Conservation (phyloP, 2,888 invertebrate genomes). For the Polydrusus tereticollis region DNA sequence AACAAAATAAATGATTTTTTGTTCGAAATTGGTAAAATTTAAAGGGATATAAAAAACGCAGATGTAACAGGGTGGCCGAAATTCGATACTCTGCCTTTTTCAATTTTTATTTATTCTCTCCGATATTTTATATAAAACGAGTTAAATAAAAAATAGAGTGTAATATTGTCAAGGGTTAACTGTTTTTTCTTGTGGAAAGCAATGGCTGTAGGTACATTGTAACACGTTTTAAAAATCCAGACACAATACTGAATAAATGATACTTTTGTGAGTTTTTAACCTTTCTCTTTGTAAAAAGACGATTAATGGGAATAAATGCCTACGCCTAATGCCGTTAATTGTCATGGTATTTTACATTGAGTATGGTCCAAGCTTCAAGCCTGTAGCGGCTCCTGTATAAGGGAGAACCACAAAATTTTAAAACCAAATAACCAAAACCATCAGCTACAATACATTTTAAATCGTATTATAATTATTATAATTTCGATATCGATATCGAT, state of each 20-base stretch:
- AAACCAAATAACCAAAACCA: too few species aligned
- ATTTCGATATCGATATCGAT: too few species aligned
- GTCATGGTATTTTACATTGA: too few species aligned
- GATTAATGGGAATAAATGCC: background rate
- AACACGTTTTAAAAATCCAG: background rate
- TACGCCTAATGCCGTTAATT: too few species aligned
- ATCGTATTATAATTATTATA: too few species aligned
- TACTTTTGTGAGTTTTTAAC: background rate
- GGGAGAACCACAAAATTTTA: too few species aligned
- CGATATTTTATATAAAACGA: background rate
- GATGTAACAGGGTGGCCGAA: slow-evolving; percentile 25
- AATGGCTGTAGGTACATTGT: background rate
- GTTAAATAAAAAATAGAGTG: background rate
- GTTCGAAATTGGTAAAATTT: slow-evolving; percentile 23
- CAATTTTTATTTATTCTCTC: background rate
- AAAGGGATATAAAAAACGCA: slow-evolving; percentile 22
- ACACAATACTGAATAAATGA: background rate
- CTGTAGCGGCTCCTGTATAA: too few species aligned
- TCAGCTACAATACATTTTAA: too few species aligned
- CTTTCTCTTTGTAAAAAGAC: background rate
- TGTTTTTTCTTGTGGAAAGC: background rate
- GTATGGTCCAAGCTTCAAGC: too few species aligned
- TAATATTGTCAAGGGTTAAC: slow-evolving; percentile 5
- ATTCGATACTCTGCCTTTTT: slow-evolving; percentile 14
- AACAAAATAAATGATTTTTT: slow-evolving; percentile 26